Base-by-base conservation (phyloP, 2,797 vertebrate species). In the Pangasius mekongensis region DNA sequence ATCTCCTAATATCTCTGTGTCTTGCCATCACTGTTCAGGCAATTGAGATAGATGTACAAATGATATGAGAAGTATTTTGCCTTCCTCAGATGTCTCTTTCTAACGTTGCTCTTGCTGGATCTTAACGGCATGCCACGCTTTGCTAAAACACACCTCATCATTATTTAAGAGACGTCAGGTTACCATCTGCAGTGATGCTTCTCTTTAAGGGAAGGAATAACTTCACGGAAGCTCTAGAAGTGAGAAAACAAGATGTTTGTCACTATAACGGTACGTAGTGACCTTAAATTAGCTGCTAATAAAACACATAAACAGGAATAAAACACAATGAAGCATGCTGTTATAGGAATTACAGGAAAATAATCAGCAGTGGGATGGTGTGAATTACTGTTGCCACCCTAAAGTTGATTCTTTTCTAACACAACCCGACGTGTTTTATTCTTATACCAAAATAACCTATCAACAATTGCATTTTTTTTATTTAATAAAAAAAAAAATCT, bases 1-100 rank as follows among this genome's bases (percentile, higher is more conserved):
- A 86, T 89, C 89, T 82, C 30, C 82, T 83, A 71, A 84, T 54
- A 85, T 87, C 67, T 82, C 86, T 52, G 67, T 64, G 67, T 84
- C 78, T 84, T n/a, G 69, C 87, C 54, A 36, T 89, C 83, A 84
- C 81, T 64, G 84, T 47, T 73, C 54, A 47, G 82, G 74, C 30
- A 81, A 54, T 24, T 81, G 52, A 36, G 77, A 76, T 77, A 66
- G 58, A 43, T 87, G 20, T 87, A 84, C 87, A 74, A 88, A 86
- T 89, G 83, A 86, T 33, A 86, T 77, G 58, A 89, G 86, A 74
- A 83, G 77, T 86, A 90, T 33, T 84, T 85, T 88, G 78, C 67
- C 83, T 84, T 81, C 78, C 69, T 74, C 74, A 88, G 87, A 73
- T 83, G 27, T 88, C 88, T 90, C 76, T 64, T 87, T 83, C 67